A percentile compares a stretch with the other conserved stretches of the same genome.
These are phyloP conservation scores for Pristiophorus japonicus DNA, from an alignment of 2,113 vertebrate genomes.

Conservation along the genomic window DNA sequence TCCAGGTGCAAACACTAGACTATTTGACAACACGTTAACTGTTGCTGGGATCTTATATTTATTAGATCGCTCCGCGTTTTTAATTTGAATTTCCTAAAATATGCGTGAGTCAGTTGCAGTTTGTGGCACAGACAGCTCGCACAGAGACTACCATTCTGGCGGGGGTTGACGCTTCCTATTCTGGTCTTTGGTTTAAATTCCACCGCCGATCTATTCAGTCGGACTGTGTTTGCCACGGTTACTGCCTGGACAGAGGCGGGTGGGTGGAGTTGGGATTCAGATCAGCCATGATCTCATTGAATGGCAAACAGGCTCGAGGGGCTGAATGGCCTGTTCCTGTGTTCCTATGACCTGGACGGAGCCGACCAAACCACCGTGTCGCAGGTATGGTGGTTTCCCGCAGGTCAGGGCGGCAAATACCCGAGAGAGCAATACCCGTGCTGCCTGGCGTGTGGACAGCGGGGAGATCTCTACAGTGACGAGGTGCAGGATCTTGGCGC, in stretches of 20 bases:
- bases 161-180: background rate
- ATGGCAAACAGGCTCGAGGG: background rate
- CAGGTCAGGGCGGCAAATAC: background rate
- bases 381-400: background rate
- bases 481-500: background rate
- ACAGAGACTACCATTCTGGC: background rate
- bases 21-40: background rate
- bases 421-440: background rate
- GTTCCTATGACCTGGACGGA: background rate
- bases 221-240: background rate
- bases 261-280: too few species aligned
- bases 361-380: background rate
- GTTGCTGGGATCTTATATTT: background rate
- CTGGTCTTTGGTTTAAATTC: background rate
- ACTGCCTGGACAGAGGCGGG: too few species aligned
- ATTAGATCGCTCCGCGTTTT: background rate
- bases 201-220: background rate
- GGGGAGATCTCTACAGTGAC: background rate
- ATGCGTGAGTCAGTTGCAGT: background rate
- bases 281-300: background rate
- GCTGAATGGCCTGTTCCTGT: background rate
- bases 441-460: background rate
- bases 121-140: background rate
- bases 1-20: background rate
- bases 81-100: background rate